Percentiles rank a stretch among this genome's conserved stretches.
These are phyloP conservation scores for Arizona elegans DNA, from an alignment of 2,113 vertebrate genomes.

Conservation along the genomic window DNA sequence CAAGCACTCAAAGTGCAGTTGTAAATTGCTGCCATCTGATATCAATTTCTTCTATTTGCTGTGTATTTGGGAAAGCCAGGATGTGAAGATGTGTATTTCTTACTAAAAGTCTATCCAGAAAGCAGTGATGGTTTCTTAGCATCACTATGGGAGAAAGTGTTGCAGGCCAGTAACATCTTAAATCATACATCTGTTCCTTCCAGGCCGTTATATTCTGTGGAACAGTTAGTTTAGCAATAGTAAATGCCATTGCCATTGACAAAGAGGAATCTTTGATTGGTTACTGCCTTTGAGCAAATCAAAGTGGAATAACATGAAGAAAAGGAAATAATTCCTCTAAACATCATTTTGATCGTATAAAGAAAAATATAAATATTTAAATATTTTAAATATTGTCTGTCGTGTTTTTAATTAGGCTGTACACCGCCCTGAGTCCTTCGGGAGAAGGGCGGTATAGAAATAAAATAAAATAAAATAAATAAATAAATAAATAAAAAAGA, in stretches of 20 bases:
- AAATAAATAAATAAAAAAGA: not conserved
- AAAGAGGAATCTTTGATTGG: not conserved
- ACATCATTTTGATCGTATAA: not conserved
- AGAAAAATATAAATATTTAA: not conserved
- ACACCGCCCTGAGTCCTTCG: no score
- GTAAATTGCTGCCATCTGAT: not conserved
- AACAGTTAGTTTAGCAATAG: not conserved
- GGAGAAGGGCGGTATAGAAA: no score
- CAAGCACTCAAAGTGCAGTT: not conserved
- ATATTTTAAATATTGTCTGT: no score
- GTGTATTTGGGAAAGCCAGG: not conserved
- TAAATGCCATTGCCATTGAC: not conserved
- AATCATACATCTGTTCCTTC: not conserved
- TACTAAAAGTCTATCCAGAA: not conserved
- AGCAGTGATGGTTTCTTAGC: not conserved
- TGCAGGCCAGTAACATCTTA: not conserved
- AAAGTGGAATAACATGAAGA: not conserved
- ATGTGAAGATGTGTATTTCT: not conserved
- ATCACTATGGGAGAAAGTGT: not conserved
- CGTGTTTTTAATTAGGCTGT: no score
- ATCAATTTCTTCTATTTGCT: not conserved
- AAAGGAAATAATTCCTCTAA: not conserved
- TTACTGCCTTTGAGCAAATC: not conserved
- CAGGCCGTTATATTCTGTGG: not conserved
- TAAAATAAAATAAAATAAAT: no score